phyloP scores from a whole-genome alignment of 2,888 invertebrate species.

The Protonemura montana region DNA sequence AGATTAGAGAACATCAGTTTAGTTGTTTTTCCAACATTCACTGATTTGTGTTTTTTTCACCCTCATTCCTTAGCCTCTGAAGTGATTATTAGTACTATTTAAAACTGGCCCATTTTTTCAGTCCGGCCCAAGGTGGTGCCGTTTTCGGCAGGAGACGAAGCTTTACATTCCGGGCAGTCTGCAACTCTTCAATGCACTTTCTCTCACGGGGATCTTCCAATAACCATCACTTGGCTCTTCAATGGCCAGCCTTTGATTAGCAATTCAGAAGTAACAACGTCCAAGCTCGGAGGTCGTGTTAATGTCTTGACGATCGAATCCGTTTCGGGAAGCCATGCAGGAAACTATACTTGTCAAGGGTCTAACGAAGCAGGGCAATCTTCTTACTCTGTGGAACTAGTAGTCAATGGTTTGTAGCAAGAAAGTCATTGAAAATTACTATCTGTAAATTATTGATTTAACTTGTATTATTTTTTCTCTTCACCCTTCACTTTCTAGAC shows the following conservation, averaged over 20 bases:
- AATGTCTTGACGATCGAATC: constrained; percentile 67
- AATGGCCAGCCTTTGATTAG: constrained; percentile 64
- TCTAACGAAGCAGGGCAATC: constrained; percentile 63
- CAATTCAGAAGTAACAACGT: constrained; percentile 50
- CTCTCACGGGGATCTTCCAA: constrained; percentile 58
- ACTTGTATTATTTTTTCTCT: neutral
- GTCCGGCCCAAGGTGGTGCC: constrained; percentile 65
- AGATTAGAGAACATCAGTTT: neutral
- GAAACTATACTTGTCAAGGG: constrained; percentile 68
- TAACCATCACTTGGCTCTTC: constrained; percentile 65
- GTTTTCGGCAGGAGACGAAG: constrained; percentile 66
- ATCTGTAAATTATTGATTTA: no score
- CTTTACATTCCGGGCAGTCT: constrained; percentile 66
- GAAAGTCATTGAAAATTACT: no score
- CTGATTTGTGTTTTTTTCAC: neutral
- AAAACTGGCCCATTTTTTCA: constrained; percentile 50
- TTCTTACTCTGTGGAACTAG: constrained; percentile 61
- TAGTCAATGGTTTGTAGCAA: constrained; percentile 64
- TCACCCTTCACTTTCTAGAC: neutral
- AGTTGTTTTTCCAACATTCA: neutral
- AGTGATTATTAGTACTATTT: neutral
- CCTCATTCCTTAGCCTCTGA: neutral
- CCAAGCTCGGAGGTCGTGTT: constrained; percentile 61
- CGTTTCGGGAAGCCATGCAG: constrained; percentile 63
- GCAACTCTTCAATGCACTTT: constrained; percentile 48